Evolutionary conservation across 2,888 invertebrate species (phyloP).

Genomic region (Merodon equestris): DNA sequence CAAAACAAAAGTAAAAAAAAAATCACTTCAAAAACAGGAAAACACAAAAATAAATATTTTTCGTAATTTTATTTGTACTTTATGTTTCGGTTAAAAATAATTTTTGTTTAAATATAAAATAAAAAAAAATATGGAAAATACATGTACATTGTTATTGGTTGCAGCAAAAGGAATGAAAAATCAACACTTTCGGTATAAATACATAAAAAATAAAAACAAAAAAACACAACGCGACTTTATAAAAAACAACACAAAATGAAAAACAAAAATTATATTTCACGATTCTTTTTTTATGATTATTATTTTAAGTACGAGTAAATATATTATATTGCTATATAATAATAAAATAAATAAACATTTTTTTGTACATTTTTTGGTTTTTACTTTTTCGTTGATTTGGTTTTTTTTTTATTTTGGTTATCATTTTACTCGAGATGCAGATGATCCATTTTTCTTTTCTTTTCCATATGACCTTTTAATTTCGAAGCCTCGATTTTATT

Average conservation of each 20-base stretch:
- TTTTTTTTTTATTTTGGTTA: slow-evolving; percentile 25
- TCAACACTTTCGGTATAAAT: slow-evolving; percentile 48
- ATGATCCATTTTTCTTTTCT: neutral
- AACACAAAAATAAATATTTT: too few species aligned
- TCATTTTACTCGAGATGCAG: neutral
- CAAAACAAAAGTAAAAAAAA: slow-evolving; percentile 8
- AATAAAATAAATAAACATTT: slow-evolving; percentile 66
- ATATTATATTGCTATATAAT: slow-evolving; percentile 65
- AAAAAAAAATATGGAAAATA: slow-evolving; percentile 43
- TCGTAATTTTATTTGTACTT: slow-evolving; percentile 32
- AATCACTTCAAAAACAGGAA: too few species aligned
- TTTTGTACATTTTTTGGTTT: slow-evolving; percentile 54
- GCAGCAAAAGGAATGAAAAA: slow-evolving; percentile 51
- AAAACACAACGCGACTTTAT: slow-evolving; percentile 27
- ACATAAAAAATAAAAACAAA: slow-evolving; percentile 31
- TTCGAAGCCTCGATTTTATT: too few species aligned
- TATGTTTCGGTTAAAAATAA: slow-evolving; percentile 58
- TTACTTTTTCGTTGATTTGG: slow-evolving; percentile 26
- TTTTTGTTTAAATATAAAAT: slow-evolving; percentile 48
- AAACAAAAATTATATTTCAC: slow-evolving; percentile 44
- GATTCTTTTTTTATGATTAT: slow-evolving; percentile 60
- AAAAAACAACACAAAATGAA: slow-evolving; percentile 31
- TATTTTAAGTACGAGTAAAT: slow-evolving; percentile 66
- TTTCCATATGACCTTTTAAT: neutral
- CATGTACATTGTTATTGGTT: slow-evolving; percentile 67